Evolutionary conservation across 2,113 vertebrate species (phyloP).

Genomic region (Mungos mungo): DNA sequence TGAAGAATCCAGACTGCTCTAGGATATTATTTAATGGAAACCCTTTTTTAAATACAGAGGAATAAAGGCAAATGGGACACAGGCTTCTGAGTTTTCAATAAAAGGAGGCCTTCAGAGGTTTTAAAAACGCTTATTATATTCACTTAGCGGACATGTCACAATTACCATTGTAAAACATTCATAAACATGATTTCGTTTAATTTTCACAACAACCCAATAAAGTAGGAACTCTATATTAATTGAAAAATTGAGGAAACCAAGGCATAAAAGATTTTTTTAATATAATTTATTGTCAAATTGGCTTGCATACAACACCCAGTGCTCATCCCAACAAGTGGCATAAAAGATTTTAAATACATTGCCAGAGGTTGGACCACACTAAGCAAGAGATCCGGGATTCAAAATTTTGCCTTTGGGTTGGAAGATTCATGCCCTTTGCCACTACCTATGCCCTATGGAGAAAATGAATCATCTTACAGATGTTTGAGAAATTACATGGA

Average conservation of each 20-base stretch:
- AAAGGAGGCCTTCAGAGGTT: background rate
- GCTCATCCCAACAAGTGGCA: background rate
- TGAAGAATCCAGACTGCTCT: background rate
- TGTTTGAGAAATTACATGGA: background rate
- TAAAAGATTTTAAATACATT: background rate
- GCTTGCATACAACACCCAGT: too few relatives aligned
- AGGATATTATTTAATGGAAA: background rate
- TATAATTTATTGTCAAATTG: too few relatives aligned
- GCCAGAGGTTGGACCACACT: background rate
- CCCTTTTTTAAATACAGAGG: background rate
- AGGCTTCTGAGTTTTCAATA: background rate
- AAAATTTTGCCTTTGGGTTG: background rate
- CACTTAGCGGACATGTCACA: background rate
- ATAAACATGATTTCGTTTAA: background rate
- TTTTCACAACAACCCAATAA: background rate
- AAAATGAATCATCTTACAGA: constrained; percentile 18
- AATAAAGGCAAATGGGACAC: background rate
- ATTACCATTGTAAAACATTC: background rate
- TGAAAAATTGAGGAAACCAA: background rate
- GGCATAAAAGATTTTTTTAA: background rate
- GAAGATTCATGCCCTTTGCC: background rate
- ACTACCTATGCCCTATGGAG: background rate
- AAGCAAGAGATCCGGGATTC: background rate
- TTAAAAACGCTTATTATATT: background rate
- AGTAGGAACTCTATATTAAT: background rate